Evolutionary conservation across 2,113 vertebrate genomes (phyloP).

Genomic region (Ochotona curzoniae): DNA sequence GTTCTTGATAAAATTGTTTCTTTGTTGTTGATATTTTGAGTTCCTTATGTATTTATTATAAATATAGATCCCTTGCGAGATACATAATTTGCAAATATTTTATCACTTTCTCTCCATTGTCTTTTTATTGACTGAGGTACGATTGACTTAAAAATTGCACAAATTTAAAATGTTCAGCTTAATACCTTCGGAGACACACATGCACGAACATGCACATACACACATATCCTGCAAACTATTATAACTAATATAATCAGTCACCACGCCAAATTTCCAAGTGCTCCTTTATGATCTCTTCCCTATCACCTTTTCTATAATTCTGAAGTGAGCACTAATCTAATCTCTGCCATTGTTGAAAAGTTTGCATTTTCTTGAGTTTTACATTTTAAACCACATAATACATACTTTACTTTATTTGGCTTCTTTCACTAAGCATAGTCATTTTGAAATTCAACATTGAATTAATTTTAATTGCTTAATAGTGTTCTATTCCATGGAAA

Average conservation of each 20-base stretch:
- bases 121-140: not conserved
- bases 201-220: not conserved
- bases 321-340: not conserved
- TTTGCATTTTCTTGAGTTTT: not conserved
- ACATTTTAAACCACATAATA: not conserved
- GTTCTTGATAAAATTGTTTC: too few species aligned
- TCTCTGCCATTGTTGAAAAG: not conserved
- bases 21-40: too few species aligned
- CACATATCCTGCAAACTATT: not conserved
- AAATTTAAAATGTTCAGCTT: not conserved
- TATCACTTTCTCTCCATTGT: too few species aligned
- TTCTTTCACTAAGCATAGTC: not conserved
- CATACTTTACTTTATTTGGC: not conserved
- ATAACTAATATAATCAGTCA: not conserved
- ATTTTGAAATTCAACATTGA: constrained; percentile 27
- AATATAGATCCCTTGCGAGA: too few species aligned
- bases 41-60: too few species aligned
- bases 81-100: too few species aligned
- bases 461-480: not conserved
- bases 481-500: not conserved
- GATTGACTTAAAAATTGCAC: not conserved
- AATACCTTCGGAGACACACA: constrained; percentile 7
- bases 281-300: not conserved
- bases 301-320: not conserved
- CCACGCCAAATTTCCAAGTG: not conserved